Evolutionary conservation across 2,797 vertebrate species (phyloP).

Genomic region (Leptoclinus maculatus): DNA sequence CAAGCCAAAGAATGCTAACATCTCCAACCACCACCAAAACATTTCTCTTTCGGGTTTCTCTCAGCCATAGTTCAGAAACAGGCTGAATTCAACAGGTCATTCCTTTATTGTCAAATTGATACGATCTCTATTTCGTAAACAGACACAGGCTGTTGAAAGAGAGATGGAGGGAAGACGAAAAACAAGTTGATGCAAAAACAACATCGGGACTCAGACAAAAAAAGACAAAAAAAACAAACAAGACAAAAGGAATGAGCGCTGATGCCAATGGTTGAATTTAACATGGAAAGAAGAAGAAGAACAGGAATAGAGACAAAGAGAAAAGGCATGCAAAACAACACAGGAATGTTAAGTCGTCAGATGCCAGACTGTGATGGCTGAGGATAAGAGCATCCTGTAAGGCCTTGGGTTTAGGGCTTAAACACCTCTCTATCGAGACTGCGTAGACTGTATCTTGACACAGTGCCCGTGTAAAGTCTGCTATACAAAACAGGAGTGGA

Average conservation of each 20-base stretch:
- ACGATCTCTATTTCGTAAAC: slow-evolving; percentile 34
- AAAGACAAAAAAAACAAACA: slow-evolving; percentile 3
- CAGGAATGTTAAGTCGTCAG: slow-evolving; percentile 65
- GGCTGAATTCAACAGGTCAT: slow-evolving; percentile 15
- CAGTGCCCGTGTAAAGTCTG: slow-evolving; percentile 59
- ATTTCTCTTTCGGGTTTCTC: slow-evolving; percentile 46
- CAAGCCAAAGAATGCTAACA: slow-evolving; percentile 64
- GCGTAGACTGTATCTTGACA: slow-evolving; percentile 44
- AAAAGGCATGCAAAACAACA: slow-evolving; percentile 54
- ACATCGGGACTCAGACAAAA: neutral
- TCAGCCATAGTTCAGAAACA: slow-evolving; percentile 28
- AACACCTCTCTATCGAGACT: slow-evolving; percentile 30
- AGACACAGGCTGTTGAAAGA: slow-evolving; percentile 3
- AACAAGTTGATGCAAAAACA: slow-evolving; percentile 2
- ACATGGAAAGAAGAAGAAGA: slow-evolving; percentile 25
- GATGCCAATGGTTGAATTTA: slow-evolving; percentile 28
- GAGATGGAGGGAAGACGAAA: neutral
- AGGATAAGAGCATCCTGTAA: slow-evolving; percentile 49
- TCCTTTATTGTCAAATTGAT: slow-evolving; percentile 42
- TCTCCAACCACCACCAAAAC: slow-evolving; percentile 38
- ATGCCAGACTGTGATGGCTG: slow-evolving; percentile 70
- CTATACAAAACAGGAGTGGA: slow-evolving; percentile 10
- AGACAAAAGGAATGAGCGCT: slow-evolving; percentile 11
- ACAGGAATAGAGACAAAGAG: slow-evolving; percentile 41
- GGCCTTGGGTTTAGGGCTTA: slow-evolving; percentile 20